Percentiles rank a stretch among this genome's conserved stretches.
phyloP scores from a whole-genome alignment of 2,888 invertebrate genomes.

The Troides aeacus region DNA sequence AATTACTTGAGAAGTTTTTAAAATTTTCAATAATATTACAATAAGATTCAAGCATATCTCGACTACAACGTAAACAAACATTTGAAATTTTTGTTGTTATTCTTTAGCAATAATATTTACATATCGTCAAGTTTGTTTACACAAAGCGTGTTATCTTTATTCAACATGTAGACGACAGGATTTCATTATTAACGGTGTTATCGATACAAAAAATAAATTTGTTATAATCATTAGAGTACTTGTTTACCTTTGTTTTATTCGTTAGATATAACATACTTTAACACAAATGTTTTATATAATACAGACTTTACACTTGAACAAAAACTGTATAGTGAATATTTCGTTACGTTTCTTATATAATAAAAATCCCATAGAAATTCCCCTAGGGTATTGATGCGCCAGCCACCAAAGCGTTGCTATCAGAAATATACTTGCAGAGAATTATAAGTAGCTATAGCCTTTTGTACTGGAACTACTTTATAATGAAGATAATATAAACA shows the following conservation, averaged over 20 bases:
- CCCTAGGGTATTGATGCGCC: too few species aligned
- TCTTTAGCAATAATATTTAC: conserved; percentile 13
- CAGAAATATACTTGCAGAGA: too few species aligned
- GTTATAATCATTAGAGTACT: neutral
- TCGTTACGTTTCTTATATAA: too few species aligned
- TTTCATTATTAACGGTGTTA: neutral
- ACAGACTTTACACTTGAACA: too few species aligned
- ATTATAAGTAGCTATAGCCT: too few species aligned
- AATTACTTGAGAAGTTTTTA: too few species aligned
- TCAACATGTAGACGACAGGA: neutral
- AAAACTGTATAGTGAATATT: too few species aligned
- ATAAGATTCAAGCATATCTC: neutral
- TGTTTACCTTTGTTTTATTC: neutral
- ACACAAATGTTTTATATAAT: too few species aligned
- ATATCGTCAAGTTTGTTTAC: conserved; percentile 9
- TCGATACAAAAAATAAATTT: neutral
- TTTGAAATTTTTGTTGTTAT: neutral
- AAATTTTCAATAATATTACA: neutral
- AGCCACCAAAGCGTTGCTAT: too few species aligned
- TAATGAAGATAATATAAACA: too few species aligned
- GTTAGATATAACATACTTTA: neutral
- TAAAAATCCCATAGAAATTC: too few species aligned
- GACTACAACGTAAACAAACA: conserved; percentile 5
- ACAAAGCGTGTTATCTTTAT: conserved; percentile 16
- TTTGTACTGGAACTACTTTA: too few species aligned